Conservation (phyloP, 2,113 vertebrate genomes). For the Neodon shergylaensis region DNA sequence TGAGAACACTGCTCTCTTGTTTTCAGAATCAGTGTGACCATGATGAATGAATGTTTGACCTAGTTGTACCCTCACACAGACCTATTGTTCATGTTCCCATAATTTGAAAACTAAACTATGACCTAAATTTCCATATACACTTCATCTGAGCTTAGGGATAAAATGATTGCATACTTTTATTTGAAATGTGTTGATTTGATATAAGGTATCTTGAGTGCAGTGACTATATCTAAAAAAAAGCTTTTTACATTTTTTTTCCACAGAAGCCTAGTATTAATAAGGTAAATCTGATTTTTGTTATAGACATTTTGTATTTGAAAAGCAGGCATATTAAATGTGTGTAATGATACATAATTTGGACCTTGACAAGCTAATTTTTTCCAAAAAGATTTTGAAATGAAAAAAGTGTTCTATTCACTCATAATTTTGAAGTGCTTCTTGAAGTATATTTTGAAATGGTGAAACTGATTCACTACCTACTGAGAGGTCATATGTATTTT, state of each 20-base stretch:
- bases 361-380: conserved; percentile 64
- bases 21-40: conserved; percentile 8
- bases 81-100: not conserved
- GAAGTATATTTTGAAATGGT: conserved; percentile 71
- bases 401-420: conserved; percentile 57
- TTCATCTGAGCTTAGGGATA: conserved; percentile 20
- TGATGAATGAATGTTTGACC: not conserved
- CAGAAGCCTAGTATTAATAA: conserved; percentile 50
- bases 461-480: conserved; percentile 64
- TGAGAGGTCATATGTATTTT: conserved; percentile 72
- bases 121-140: conserved; percentile 25
- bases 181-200: conserved; percentile 70
- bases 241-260: conserved; percentile 44
- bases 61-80: not conserved
- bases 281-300: conserved; percentile 64
- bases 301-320: conserved; percentile 70
- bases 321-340: conserved; percentile 62
- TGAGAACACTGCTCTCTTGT: not conserved
- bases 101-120: conserved; percentile 13
- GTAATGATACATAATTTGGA: conserved; percentile 71
- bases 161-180: conserved; percentile 43
- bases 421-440: conserved; percentile 67
- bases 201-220: conserved; percentile 39
- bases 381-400: conserved; percentile 57
- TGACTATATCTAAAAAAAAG: conserved; percentile 65